Base-by-base conservation (phyloP, 2,113 vertebrate species). In the Triplophysa tibetana region DNA sequence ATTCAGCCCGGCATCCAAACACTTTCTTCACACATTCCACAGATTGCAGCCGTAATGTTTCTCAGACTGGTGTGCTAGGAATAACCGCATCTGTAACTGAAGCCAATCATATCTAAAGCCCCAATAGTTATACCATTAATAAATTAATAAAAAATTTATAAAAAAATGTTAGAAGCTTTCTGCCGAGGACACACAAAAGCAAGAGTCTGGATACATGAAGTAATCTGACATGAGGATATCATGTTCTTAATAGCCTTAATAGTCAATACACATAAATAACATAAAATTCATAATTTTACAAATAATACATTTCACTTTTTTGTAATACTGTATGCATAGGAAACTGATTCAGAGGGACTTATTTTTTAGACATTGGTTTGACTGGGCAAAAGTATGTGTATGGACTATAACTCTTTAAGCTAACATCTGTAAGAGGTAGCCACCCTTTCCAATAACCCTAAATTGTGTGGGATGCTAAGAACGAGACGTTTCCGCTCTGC, bases 21-120 rank as follows among this genome's bases (percentile, higher is more conserved):
- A 76, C 75, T 84, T 77, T 77, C 73, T 84, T 84, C 67, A 78
- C 78, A 80, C 82, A 83, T 83, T 83, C 78, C 60, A 76, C 23
- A 0, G 21, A 77, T 64, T 70, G 77, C 68, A 74, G 69, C 56
- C 61, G 29, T 76, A 75, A 79, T 66, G 79, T 52, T 64, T 23
- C 73, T 77, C 78, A 80, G 66, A 80, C 66, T n/a, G 66, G 26
- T 66, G 79, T 60, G 12, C 5, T 12, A 29, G 66, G 29, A 75
- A 74, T 48, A 78, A 67, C 76, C 66, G 60, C 58, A 29, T 48
- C 41, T 65, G 70, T 76, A 76, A 50, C 52, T 29, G 23, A 24
- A 38, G 68, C 50, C 75, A 56, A 60, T 78, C 29, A 48, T 60
- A 60, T 80, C 50, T 29, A 33, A 75, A 64, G 43, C 61, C 73